Evolutionary conservation across 2,888 invertebrate genomes (phyloP).

Genomic region (Pammene aurita): DNA sequence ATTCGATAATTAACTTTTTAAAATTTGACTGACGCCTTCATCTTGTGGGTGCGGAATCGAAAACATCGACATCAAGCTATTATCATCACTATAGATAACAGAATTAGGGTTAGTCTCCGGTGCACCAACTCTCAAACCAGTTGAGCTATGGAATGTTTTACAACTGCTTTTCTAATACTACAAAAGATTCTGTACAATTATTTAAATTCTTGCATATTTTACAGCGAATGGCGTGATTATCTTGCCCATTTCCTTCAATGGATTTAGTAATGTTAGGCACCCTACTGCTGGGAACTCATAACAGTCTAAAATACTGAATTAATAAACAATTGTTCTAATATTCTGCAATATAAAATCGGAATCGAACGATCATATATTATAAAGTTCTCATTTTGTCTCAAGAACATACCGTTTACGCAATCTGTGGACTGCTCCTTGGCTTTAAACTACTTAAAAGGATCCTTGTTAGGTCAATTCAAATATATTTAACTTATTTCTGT

Average conservation of each 20-base stretch:
- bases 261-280: constrained; percentile 20
- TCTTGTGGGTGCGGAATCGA: constrained; percentile 52
- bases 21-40: constrained; percentile 79
- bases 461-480: background rate
- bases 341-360: constrained; percentile 1
- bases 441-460: constrained; percentile 1
- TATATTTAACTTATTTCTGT: background rate
- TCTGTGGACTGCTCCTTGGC: constrained; percentile 1
- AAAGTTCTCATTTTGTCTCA: constrained; percentile 13
- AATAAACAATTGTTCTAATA: constrained; percentile 23
- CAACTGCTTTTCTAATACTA: constrained; percentile 57
- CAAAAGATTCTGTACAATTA: constrained; percentile 57
- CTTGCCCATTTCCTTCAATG: constrained; percentile 28
- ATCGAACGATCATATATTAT: constrained; percentile 15
- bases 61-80: constrained; percentile 45
- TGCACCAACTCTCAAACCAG: constrained; percentile 48
- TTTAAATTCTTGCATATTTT: constrained; percentile 58
- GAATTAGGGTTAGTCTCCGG: constrained; percentile 17
- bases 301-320: constrained; percentile 15
- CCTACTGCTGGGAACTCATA: constrained; percentile 29
- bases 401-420: background rate
- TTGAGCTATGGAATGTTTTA: constrained; percentile 53
- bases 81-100: constrained; percentile 39
- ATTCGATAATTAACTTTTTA: constrained; percentile 82
- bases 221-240: constrained; percentile 46